Evolutionary conservation across 2,113 vertebrate genomes (phyloP).

Genomic region (Axis porcinus): DNA sequence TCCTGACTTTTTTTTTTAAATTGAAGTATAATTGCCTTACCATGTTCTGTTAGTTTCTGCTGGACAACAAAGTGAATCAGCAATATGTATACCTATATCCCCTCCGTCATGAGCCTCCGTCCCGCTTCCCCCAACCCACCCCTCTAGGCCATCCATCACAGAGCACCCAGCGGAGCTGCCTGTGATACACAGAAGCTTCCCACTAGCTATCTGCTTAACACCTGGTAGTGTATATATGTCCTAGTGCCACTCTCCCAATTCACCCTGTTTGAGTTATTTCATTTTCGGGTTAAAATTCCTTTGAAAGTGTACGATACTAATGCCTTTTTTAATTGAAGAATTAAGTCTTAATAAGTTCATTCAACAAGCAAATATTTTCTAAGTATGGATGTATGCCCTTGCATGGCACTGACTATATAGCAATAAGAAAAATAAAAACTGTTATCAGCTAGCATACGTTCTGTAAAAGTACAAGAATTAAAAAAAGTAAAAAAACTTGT

Average conservation of each 20-base stretch:
- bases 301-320: neutral
- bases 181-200: neutral
- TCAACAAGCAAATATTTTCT: neutral
- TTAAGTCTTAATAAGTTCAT: neutral
- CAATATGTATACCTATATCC: neutral
- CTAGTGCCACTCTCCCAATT: neutral
- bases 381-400: neutral
- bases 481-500: neutral
- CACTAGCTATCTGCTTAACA: neutral
- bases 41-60: neutral
- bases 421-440: neutral
- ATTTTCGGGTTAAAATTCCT: neutral
- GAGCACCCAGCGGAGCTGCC: neutral
- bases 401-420: neutral
- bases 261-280: neutral
- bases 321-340: neutral
- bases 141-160: neutral
- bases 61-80: neutral
- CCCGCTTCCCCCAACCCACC: rapidly evolving
- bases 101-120: neutral
- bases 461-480: neutral
- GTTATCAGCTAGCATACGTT: neutral
- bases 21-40: neutral
- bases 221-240: neutral
- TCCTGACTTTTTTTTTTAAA: neutral